These are phyloP conservation scores for Tautogolabrus adspersus DNA, from an alignment of 2,113 vertebrate genomes.

Conservation along the genomic window DNA sequence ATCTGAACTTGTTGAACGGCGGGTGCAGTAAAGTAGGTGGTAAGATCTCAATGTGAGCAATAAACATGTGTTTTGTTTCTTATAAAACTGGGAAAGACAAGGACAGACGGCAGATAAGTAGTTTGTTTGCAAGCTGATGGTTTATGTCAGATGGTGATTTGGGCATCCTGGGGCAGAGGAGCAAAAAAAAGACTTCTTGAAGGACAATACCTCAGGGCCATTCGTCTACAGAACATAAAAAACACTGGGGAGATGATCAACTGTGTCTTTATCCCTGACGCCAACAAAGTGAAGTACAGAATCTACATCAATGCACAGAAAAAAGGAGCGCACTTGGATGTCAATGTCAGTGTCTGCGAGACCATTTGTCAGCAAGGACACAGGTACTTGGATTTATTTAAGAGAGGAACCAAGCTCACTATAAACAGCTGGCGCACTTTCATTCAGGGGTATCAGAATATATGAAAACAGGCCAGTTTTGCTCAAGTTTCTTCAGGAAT, in stretches of 20 bases:
- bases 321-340: background rate
- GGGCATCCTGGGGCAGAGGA: background rate
- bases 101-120: background rate
- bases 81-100: background rate
- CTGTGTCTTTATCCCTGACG: background rate
- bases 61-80: too few species aligned
- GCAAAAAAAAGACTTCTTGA: background rate
- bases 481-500: background rate
- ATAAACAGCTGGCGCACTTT: background rate
- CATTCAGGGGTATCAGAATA: background rate
- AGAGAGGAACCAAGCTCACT: too few species aligned
- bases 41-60: too few species aligned
- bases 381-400: background rate
- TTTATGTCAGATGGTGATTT: background rate
- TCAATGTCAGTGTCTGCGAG: background rate
- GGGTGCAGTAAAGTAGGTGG: too few species aligned
- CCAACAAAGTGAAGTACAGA: background rate
- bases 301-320: background rate
- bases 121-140: background rate
- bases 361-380: slow-evolving; percentile 9
- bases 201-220: background rate
- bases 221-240: background rate
- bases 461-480: background rate
- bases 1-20: too few species aligned
- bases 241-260: background rate